Base-by-base conservation (phyloP, 2,888 invertebrate genomes). In the Nudaria mundana region DNA sequence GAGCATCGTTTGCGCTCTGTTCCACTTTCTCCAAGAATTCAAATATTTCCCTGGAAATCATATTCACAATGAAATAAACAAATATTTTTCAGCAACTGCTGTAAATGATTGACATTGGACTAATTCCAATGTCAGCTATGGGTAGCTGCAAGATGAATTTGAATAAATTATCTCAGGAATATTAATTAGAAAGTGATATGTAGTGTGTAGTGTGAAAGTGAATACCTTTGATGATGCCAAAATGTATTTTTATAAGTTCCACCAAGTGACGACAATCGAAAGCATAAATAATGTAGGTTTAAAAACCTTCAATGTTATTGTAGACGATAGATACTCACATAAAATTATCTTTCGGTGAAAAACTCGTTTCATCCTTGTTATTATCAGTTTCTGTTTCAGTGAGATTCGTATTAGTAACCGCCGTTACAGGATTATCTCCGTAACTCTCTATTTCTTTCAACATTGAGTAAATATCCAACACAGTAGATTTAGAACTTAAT, bases 21-120 rank as follows among this genome's bases (percentile, higher is more conserved):
- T 93, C 93, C 0, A 93, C 91, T 71, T 92, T 91, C 62, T 93
- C 93, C 47, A 93, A 66, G 69, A 91, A 93, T 37, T 91, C 89
- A 34, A 93, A 88, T 56, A 93, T 91, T 66, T 92, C 92, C 71
- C 92, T 92, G 73, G 36, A 75, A 90, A 41, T 7, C n/a, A 15
- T 5, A 18, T 1, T 11, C 13, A 22, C 2, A 8, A 37, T 47
- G 18, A 22, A 18, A 4, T 18, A 18, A 4, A 18, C 5, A 18
- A 5, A 18, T 18, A 18, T 18, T 18, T n/a, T n/a, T n/a, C n/a
- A n/a, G n/a, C n/a, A n/a, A n/a, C n/a, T n/a, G n/a, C n/a, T n/a
- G n/a, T n/a, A n/a, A n/a, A n/a, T n/a, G n/a, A n/a, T n/a, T n/a
- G n/a, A n/a, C n/a, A n/a, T n/a, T n/a, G n/a, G n/a, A n/a, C n/a